Evolutionary conservation across 2,113 vertebrate genomes (phyloP).

Genomic region (Charina bottae): DNA sequence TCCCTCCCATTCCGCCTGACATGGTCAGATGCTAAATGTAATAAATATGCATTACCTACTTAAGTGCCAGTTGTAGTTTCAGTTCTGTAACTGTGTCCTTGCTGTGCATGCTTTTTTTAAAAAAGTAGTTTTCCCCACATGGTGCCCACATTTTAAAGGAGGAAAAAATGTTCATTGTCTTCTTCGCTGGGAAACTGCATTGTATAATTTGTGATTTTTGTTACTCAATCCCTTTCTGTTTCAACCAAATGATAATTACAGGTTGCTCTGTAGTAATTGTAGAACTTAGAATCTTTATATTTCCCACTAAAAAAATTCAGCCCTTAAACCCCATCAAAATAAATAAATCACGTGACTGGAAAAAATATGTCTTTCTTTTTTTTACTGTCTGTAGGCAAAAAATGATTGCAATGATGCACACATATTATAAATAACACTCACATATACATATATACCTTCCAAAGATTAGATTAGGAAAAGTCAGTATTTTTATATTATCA

Average conservation of each 20-base stretch:
- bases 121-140: accelerated
- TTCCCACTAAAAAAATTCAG: constrained; percentile 4
- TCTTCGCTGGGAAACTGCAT: neutral
- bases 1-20: neutral
- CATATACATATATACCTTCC: neutral
- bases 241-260: constrained; percentile 23
- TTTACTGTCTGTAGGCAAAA: neutral
- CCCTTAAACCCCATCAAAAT: neutral
- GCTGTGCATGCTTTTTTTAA: neutral
- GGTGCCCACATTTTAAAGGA: accelerated
- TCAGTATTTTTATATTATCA: neutral
- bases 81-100: constrained; percentile 9
- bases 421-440: neutral
- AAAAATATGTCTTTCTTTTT: neutral
- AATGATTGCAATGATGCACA: neutral
- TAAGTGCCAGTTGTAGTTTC: constrained; percentile 20
- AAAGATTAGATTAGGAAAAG: neutral
- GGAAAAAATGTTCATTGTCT: constrained; percentile 20
- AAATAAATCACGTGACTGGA: constrained; percentile 1
- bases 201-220: constrained; percentile 19
- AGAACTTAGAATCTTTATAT: neutral
- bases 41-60: constrained; percentile 22
- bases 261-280: constrained; percentile 25
- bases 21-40: constrained; percentile 37
- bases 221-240: constrained; percentile 20